These are phyloP conservation scores for Leptobrachium ailaonicum DNA, from an alignment of 2,113 vertebrate species.

Conservation along the genomic window DNA sequence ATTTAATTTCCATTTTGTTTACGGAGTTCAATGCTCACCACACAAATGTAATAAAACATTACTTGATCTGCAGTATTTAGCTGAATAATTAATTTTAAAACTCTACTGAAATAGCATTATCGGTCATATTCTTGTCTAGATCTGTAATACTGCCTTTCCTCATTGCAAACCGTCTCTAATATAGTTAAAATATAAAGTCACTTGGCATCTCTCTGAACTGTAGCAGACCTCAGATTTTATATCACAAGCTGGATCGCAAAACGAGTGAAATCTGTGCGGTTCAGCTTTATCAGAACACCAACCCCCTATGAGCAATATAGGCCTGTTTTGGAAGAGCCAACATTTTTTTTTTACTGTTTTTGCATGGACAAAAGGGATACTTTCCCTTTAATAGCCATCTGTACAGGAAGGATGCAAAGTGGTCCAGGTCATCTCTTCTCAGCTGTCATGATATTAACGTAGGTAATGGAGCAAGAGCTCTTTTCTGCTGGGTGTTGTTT, in stretches of 20 bases:
- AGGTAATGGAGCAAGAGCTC: constrained; percentile 97
- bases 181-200: not conserved
- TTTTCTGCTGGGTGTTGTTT: constrained; percentile 95
- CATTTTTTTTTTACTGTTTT: constrained; percentile 63
- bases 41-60: too few species aligned
- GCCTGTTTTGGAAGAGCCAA: constrained; percentile 79
- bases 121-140: too few species aligned
- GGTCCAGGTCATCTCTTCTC: constrained; percentile 97
- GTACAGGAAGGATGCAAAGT: constrained; percentile 96
- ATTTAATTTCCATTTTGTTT: too few species aligned
- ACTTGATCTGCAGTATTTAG: too few species aligned
- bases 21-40: too few species aligned
- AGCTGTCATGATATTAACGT: constrained; percentile 98
- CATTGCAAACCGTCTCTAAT: too few species aligned
- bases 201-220: constrained; percentile 16
- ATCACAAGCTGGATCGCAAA: constrained; percentile 66
- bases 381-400: constrained; percentile 99
- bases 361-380: constrained; percentile 90
- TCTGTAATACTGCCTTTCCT: too few species aligned
- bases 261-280: constrained; percentile 72
- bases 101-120: too few species aligned
- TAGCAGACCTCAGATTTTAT: constrained; percentile 63
- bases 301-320: constrained; percentile 78
- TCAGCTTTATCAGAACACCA: constrained; percentile 76
- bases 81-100: too few species aligned